phyloP scores from a whole-genome alignment of 2,797 vertebrate species.

The Cyprinella venusta region DNA sequence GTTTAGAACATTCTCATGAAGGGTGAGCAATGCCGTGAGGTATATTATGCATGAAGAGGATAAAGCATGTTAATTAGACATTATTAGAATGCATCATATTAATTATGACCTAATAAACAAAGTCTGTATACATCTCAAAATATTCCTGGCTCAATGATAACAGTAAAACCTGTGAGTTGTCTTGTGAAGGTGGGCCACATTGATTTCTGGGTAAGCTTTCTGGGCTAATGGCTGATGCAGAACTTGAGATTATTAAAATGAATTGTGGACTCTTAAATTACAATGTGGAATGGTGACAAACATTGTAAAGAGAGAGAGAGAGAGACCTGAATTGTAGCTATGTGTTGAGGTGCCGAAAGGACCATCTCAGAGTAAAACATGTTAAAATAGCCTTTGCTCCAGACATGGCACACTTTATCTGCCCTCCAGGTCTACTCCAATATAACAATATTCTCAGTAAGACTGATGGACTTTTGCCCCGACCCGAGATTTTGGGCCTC shows the following conservation, averaged over 20 bases:
- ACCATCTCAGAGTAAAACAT: constrained; percentile 16
- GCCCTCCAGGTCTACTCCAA: constrained; percentile 26
- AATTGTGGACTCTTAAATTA: constrained; percentile 1
- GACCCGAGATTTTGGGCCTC: constrained; percentile 50
- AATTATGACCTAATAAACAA: constrained; percentile 36
- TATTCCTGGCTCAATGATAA: constrained; percentile 2
- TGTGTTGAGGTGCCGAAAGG: neutral
- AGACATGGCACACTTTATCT: constrained; percentile 25
- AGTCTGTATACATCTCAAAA: neutral
- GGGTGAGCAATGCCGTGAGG: neutral
- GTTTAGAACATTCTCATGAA: constrained; percentile 10
- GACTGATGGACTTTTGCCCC: constrained; percentile 55
- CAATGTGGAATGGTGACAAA: neutral
- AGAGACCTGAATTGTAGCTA: neutral
- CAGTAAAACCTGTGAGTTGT: neutral
- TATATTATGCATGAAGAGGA: constrained; percentile 16
- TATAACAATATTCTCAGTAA: constrained; percentile 51
- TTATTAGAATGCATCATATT: constrained; percentile 21
- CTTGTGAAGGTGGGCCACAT: constrained; percentile 6
- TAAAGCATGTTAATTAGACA: constrained; percentile 36
- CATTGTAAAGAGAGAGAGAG: neutral
- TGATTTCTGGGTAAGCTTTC: neutral
- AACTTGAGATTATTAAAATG: neutral
- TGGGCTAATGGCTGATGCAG: neutral
- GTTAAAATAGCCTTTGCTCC: constrained; percentile 14